Percentiles rank a stretch among this genome's conserved stretches.
phyloP scores from a whole-genome alignment of 2,113 vertebrate species.

The Brienomyrus longianalis region DNA sequence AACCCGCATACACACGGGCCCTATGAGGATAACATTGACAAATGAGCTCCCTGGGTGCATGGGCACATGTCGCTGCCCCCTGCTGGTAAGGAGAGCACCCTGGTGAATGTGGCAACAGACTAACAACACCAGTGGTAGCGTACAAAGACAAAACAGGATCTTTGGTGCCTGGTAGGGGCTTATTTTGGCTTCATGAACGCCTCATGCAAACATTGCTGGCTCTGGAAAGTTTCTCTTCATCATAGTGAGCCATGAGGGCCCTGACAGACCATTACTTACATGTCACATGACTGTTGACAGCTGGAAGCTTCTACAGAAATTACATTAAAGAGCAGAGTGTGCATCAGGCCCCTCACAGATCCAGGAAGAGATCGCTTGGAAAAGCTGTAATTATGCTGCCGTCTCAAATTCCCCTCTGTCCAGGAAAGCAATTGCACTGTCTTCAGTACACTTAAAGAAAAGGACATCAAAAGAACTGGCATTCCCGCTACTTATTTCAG shows the following conservation, averaged over 20 bases:
- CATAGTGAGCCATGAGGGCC: not conserved
- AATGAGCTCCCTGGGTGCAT: not conserved
- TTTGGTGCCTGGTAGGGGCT: not conserved
- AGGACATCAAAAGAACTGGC: not conserved
- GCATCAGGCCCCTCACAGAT: not conserved
- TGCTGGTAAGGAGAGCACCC: not conserved
- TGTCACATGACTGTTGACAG: not conserved
- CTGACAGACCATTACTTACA: not conserved
- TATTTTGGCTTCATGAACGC: not conserved
- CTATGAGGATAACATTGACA: no score
- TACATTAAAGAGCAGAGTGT: not conserved
- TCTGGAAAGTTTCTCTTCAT: not conserved
- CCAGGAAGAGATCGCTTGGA: not conserved
- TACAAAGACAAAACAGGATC: not conserved
- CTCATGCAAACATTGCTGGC: not conserved
- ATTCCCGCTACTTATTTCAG: not conserved
- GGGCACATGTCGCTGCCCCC: not conserved
- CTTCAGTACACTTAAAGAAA: not conserved
- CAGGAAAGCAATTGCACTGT: not conserved
- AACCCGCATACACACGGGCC: no score
- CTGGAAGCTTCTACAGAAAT: not conserved
- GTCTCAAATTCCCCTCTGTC: not conserved
- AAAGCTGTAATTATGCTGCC: not conserved
- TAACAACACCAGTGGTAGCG: not conserved
- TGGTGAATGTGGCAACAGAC: not conserved